phyloP scores from a whole-genome alignment of 1,140 invertebrate genomes.

The Eriosoma lanigerum region DNA sequence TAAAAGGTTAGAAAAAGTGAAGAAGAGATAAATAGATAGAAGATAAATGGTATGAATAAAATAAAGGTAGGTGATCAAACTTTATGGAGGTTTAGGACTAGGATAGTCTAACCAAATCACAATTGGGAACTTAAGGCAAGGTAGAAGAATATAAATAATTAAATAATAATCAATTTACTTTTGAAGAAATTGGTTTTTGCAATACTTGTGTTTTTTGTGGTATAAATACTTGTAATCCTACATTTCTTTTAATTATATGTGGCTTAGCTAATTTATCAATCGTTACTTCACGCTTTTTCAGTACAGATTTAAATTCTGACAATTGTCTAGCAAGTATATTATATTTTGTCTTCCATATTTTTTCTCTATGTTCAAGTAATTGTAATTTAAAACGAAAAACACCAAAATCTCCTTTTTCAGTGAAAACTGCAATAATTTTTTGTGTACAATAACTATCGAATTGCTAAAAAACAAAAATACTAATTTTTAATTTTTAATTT shows the following conservation, averaged over 20 bases:
- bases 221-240: constrained; percentile 23
- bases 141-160: no score
- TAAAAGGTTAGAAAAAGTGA: no score
- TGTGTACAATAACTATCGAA: constrained; percentile 28
- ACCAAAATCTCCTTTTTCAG: not conserved
- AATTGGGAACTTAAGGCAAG: no score
- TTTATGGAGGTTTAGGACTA: no score
- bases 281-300: not conserved
- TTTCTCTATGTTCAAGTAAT: not conserved
- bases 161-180: not conserved
- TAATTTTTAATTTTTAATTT: not conserved
- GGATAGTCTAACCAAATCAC: no score
- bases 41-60: no score
- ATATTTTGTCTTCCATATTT: not conserved
- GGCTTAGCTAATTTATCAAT: not conserved
- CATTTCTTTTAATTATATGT: constrained; percentile 14
- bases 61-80: no score
- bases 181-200: no score
- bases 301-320: not conserved
- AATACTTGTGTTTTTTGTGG: no score
- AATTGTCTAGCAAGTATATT: not conserved
- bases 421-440: not conserved
- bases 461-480: constrained; percentile 8
- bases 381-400: not conserved
- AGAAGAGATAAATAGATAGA: no score